Conservation (phyloP, 2,888 invertebrate genomes). For the Cistogaster globosa region DNA sequence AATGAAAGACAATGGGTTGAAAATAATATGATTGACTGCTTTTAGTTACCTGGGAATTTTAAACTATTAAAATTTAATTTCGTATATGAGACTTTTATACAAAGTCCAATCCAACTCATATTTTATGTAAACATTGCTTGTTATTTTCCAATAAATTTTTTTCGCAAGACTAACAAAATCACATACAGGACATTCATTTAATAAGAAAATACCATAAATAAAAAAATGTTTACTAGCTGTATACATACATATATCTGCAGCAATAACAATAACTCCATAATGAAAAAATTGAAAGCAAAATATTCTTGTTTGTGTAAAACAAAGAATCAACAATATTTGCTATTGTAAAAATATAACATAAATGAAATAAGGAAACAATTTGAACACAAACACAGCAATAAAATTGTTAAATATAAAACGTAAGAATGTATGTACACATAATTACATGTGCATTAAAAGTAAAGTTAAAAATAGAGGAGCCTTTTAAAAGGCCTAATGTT, state of each 20-base stretch:
- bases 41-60: not conserved
- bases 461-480: not conserved
- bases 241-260: not conserved
- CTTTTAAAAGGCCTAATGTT: not conserved
- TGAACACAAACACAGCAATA: not conserved
- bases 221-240: slow-evolving; percentile 28
- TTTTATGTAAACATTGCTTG: not conserved
- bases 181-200: slow-evolving; percentile 27
- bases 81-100: slow-evolving; percentile 2
- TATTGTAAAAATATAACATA: slow-evolving; percentile 15
- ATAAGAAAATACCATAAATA: slow-evolving; percentile 55
- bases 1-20: too few relatives aligned
- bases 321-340: slow-evolving; percentile 27
- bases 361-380: slow-evolving; percentile 20
- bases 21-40: not conserved
- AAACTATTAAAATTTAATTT: too few relatives aligned
- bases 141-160: slow-evolving; percentile 18
- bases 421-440: not conserved
- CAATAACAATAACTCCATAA: slow-evolving; percentile 20
- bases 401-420: not conserved
- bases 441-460: not conserved
- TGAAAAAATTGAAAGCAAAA: slow-evolving; percentile 39
- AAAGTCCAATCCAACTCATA: slow-evolving; percentile 19
- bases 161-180: slow-evolving; percentile 16
- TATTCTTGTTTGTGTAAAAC: slow-evolving; percentile 19